A percentile compares a stretch with the other conserved stretches of the same genome.
Conservation (phyloP, 2,797 vertebrate species). For the Pangasius sanitwongsei region DNA sequence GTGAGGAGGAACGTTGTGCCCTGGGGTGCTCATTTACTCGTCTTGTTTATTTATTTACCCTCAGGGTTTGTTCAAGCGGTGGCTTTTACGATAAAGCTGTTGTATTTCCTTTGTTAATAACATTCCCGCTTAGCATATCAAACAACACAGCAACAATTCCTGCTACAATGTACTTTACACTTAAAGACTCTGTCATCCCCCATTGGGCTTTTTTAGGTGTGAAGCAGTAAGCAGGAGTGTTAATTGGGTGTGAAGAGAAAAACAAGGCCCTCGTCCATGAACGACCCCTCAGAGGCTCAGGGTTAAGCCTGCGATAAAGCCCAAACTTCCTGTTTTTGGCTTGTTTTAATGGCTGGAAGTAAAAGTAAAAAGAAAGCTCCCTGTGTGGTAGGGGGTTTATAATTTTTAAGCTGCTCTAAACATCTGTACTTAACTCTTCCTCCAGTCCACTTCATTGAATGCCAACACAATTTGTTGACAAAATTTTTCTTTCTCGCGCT, state of each 20-base stretch:
- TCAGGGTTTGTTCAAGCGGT: not conserved
- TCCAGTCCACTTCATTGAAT: slow-evolving; percentile 64
- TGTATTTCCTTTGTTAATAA: slow-evolving; percentile 1
- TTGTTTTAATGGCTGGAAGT: slow-evolving; percentile 83
- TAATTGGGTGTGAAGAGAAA: slow-evolving; percentile 87
- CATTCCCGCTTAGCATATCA: slow-evolving; percentile 42
- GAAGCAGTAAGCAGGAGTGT: slow-evolving; percentile 79
- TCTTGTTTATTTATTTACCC: slow-evolving; percentile 28
- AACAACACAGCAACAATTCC: slow-evolving; percentile 30
- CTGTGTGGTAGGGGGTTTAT: slow-evolving; percentile 80
- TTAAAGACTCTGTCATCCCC: slow-evolving; percentile 32
- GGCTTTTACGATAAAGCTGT: not conserved
- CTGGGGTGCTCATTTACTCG: slow-evolving; percentile 19
- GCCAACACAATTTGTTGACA: slow-evolving; percentile 43
- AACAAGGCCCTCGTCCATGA: slow-evolving; percentile 83
- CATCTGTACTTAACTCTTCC: slow-evolving; percentile 79
- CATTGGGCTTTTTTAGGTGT: slow-evolving; percentile 57
- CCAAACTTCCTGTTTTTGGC: slow-evolving; percentile 87
- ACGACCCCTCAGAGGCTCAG: slow-evolving; percentile 80
- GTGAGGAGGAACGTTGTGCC: slow-evolving; percentile 4
- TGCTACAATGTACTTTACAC: slow-evolving; percentile 31
- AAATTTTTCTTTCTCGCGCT: slow-evolving; percentile 37
- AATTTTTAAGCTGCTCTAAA: slow-evolving; percentile 89
- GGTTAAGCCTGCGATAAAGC: slow-evolving; percentile 84
- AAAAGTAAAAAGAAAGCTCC: slow-evolving; percentile 84